Base-by-base conservation (phyloP, 2,113 vertebrate species). In the Macheiramphus alcinus region DNA sequence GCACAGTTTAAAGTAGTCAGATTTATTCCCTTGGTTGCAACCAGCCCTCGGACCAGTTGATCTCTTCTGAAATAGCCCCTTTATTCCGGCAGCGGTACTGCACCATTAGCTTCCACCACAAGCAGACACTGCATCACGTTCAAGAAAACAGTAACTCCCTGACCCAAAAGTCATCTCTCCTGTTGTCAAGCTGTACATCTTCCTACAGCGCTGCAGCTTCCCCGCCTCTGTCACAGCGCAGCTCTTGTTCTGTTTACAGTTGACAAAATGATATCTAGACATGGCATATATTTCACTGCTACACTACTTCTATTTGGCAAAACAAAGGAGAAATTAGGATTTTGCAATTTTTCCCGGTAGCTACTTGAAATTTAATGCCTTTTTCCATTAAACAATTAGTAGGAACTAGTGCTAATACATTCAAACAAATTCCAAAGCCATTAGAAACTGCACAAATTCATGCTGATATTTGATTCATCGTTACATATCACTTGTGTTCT, bases 1-100 rank as follows among this genome's bases (percentile, higher is more conserved):
- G 11, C 6, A 3, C 0, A 17, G 13, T n/a, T 66, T 10, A 34
- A 68, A 16, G 6, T 3, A 4, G 3, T 11, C 21, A 0, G 9
- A 21, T 8, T 32, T 21, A 26, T 23, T 55, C 10, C 25, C 15
- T 27, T 22, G 9, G 4, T 34, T 21, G 22, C 18, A 88, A 6
- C 19, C 52, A 82, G 16, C 3, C 6, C 15, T 20, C 18, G 40
- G 36, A 52, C 22, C 21, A 23, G 36, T 7, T 42, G 29, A 31
- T 31, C 7, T 38, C 11, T 36, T 61, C 58, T 14, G 17, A 45
- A 80, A 18, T 0, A 68, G 18, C 4, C 18, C 16, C n/a, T 80
- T 80, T 47, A 10, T 8, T 34, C 29, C 19, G 7, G 31, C 10
- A 62, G 36, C 0, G 5, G 9, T 25, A n/a, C 15, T 16, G 52